Percentiles rank a stretch among this genome's conserved stretches.
Conservation (phyloP, 2,113 vertebrate species). For the Gopherus flavomarginatus region DNA sequence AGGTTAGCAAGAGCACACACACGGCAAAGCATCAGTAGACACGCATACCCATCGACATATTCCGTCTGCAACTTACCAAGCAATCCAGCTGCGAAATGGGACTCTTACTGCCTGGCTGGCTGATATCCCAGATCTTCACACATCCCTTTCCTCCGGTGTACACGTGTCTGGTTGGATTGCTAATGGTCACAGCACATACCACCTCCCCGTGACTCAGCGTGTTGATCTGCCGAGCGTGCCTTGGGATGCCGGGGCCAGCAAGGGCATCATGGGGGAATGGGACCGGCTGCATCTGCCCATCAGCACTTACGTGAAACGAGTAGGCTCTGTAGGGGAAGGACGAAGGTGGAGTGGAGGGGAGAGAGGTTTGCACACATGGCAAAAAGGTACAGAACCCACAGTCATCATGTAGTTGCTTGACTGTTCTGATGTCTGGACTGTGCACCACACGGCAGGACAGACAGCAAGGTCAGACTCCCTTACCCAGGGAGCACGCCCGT, state of each 20-base stretch:
- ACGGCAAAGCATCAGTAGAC: no score
- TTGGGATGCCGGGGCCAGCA: slow-evolving; percentile 93
- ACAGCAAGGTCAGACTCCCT: neutral
- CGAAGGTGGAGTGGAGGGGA: fast-evolving
- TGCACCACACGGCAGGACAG: neutral
- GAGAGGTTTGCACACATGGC: neutral
- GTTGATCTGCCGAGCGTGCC: slow-evolving; percentile 97
- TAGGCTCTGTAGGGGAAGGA: slow-evolving; percentile 83
- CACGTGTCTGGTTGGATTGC: slow-evolving; percentile 95
- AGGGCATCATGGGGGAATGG: slow-evolving; percentile 96
- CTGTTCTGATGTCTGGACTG: neutral
- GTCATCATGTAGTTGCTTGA: neutral
- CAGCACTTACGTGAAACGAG: slow-evolving; percentile 95
- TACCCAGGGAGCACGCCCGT: neutral
- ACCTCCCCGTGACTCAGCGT: slow-evolving; percentile 95
- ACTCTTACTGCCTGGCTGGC: slow-evolving; percentile 97
- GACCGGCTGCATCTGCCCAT: slow-evolving; percentile 98
- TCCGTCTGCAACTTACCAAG: slow-evolving; percentile 80
- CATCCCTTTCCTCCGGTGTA: slow-evolving; percentile 97
- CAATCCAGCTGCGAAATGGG: slow-evolving; percentile 97
- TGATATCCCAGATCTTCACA: slow-evolving; percentile 99
- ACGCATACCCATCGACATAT: fast-evolving
- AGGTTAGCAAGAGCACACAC: neutral
- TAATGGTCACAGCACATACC: slow-evolving; percentile 97
- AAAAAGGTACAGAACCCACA: neutral